phyloP scores from a whole-genome alignment of 1,140 invertebrate species.

The Ericerus pela region DNA sequence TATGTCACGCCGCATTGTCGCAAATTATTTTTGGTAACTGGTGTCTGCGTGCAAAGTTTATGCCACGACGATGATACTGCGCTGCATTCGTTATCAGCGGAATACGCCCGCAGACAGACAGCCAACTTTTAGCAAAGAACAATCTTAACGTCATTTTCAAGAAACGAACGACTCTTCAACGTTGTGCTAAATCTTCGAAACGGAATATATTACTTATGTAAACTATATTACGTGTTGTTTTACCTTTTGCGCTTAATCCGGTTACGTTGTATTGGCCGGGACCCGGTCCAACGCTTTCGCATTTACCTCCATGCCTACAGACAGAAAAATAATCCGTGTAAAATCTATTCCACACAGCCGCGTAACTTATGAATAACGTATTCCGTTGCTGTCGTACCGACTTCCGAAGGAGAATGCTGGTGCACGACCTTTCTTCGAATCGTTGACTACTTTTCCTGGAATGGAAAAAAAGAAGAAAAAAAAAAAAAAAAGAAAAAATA shows the following conservation, averaged over 20 bases:
- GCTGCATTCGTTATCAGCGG: too few species aligned
- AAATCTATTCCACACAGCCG: not conserved
- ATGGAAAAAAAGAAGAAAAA: slow-evolving; percentile 21
- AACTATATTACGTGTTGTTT: slow-evolving; percentile 18
- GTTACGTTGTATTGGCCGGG: slow-evolving; percentile 75
- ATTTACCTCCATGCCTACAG: slow-evolving; percentile 35
- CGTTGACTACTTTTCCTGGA: slow-evolving; percentile 51
- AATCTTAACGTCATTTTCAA: too few species aligned
- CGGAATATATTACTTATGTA: not conserved
- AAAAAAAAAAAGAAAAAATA: too few species aligned
- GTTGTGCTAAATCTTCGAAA: too few species aligned
- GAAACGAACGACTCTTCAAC: too few species aligned
- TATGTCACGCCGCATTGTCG: too few species aligned
- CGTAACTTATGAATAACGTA: not conserved
- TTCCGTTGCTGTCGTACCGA: slow-evolving; percentile 35
- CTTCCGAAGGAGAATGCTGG: slow-evolving; percentile 66
- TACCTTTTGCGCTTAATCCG: slow-evolving; percentile 65
- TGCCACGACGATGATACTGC: too few species aligned
- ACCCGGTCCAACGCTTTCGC: slow-evolving; percentile 52
- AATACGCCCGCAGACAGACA: too few species aligned
- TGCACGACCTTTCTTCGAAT: slow-evolving; percentile 55
- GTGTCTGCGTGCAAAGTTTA: too few species aligned
- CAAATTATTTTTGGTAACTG: too few species aligned
- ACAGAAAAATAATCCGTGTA: slow-evolving; percentile 20
- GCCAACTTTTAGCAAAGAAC: too few species aligned